Evolutionary conservation across 2,113 vertebrate genomes (phyloP), one percentile per base, ranked within the genome.

Genomic region (Scytalopus superciliaris): DNA sequence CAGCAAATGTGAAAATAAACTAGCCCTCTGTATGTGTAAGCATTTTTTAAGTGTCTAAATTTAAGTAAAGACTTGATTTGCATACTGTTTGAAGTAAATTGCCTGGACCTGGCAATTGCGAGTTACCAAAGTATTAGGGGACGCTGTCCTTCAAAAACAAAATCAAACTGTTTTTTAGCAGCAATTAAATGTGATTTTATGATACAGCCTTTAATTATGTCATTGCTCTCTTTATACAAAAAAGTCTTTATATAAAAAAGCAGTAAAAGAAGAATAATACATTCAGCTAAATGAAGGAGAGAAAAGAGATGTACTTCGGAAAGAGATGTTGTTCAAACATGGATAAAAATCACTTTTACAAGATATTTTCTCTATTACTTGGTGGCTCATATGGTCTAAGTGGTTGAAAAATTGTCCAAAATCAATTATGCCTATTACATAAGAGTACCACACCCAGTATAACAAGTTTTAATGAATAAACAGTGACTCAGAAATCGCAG

Each of bases 401-500:
- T 83, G 55, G 84, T 81, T 96, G 92, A 89, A 95, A 95, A 87
- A 90, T 79, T 72, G 39, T 95, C 49, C 92, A 95, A 95, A 82
- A 96, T 96, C 94, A 97, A 77, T 93, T 96, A 89, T 24, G 21
- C 19, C 56, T 60, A 4, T 97, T 97, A 92, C 31, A 42, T 96
- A 96, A 95, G 87, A 55, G 44, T 50, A 45, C 93, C 96, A 93
- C 96, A 96, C 96, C 97, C 96, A 86, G 92, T 89, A 94, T 96
- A 97, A 96, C 85, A 72, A 77, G 76, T 87, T 95, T 84, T 93
- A 77, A 95, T 76, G 76, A 94, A 69, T 84, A 73, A 92, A 53
- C 62, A 90, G 23, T 89, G 93, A 94, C 73, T 94, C 93, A 95
- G 85, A 91, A 87, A 91, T 96, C 0, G 1, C 27, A 93, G 73